Evolutionary conservation across 2,888 invertebrate genomes (phyloP), one percentile per base, ranked within the genome.

Genomic region (Tenthredo scrophulariae): DNA sequence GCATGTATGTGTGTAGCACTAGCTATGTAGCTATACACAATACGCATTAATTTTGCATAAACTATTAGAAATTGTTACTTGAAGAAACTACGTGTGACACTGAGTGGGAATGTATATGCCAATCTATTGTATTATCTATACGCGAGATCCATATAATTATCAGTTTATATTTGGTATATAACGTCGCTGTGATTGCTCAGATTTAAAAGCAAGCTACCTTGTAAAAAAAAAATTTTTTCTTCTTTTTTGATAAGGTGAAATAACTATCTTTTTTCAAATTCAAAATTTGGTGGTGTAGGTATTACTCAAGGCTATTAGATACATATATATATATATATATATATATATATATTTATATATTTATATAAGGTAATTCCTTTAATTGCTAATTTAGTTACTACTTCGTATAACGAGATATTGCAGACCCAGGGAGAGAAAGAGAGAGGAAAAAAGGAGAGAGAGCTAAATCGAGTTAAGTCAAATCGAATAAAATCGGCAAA

Each of bases 391-490:
- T 74, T 43, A 74, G 74, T 74, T 74, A 74, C 40, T 10, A 22
- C 40, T 43, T 10, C 29, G 40, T 72, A 72, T 72, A 18, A 40
- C 22, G 22, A 37, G 15, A 22, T 74, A n/a, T 29, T 67, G 33
- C 26, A 50, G 50, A 18, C 54, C 7, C 7, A 54, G 1, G 7
- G 7, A 54, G 6, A 50, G 18, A 54, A 1, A 54, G n/a, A 54
- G 50, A 50, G 18, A 15, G 46, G 15, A 15, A 46, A 15, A 46
- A 3, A 46, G 15, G n/a, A 54, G 54, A 54, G 54, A 74, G 13
- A 74, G 43, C 40, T 18, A 77, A 77, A 77, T 77, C 54, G 18
- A 50, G 77, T 77, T 77, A 77, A 46, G 50, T 77, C 33, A 50
- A 77, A 77, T 77, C 29, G 50, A 77, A 77, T 77, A 77, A 54